phyloP scores from a whole-genome alignment of 1,140 invertebrate species.

The Aporrectodea caliginosa region DNA sequence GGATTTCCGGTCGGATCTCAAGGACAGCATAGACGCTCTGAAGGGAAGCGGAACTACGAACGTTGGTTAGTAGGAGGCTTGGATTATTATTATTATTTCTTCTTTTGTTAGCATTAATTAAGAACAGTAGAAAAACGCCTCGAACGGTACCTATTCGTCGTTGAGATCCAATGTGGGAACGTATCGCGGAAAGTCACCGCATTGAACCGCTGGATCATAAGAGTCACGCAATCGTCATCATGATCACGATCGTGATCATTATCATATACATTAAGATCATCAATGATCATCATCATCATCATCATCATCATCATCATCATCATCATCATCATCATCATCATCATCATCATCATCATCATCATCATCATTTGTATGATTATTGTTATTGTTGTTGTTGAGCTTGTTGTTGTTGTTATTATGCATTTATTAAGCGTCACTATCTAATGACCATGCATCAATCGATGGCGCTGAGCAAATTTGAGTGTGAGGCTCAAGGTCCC shows the following conservation, averaged over 20 bases:
- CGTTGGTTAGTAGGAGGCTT: background rate
- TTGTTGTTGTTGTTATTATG: no score
- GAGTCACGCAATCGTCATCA: background rate
- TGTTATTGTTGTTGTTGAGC: no score
- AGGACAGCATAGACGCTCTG: background rate
- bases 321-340: background rate
- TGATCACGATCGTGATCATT: background rate
- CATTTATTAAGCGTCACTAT: no score
- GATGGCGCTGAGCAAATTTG: no score
- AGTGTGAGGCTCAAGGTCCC: no score
- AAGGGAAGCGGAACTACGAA: background rate
- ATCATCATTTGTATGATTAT: no score
- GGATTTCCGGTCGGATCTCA: background rate
- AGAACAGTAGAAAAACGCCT: no score
- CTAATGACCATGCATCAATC: no score
- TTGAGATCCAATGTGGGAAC: no score
- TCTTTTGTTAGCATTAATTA: background rate
- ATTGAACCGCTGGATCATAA: background rate
- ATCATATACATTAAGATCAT: background rate
- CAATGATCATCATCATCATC: slow-evolving; percentile 10
- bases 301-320: background rate
- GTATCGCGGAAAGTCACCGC: no score
- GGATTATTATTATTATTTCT: background rate
- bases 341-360: no score
- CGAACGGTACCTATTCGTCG: no score